Evolutionary conservation across 2,797 vertebrate genomes (phyloP), one percentile per base, ranked within the genome.

Genomic region (Lutjanus argentimaculatus): DNA sequence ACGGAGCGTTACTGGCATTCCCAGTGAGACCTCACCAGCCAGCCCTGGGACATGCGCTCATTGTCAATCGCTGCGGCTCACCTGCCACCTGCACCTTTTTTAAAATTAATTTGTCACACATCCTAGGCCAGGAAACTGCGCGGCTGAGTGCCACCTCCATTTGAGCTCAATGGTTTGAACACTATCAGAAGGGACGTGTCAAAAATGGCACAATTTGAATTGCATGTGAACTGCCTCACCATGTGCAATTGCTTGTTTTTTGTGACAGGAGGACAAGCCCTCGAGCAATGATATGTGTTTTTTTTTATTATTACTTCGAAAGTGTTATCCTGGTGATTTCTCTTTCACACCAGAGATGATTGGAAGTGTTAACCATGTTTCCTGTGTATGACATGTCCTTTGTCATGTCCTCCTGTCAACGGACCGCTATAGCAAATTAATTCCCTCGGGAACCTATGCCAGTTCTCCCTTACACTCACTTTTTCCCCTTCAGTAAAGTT

Each of bases 91-190:
- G 87, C 85, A 91, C 84, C 85, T 79, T 85, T 91, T 79, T 77
- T 52, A 77, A 86, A 88, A 92, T 86, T 58, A 84, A 92, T 94
- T 87, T 88, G 90, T 92, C 89, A 92, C 88, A 88, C 86, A 82
- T 83, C 77, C 79, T 68, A 79, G 72, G 80, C 85, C 79, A 74
- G 53, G 68, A 76, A 87, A 82, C 65, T 56, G 69, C 63, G 84
- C 76, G 48, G 80, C 77, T 76, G 72, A 80, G 72, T 83, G 84
- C 79, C 83, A 88, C 82, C 79, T 82, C 78, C 75, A 85, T 85
- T 86, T 79, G 84, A 91, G 83, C 87, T 89, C 74, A 75, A 51
- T 61, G 66, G 82, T 75, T 90, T 82, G 79, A 90, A 87, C 78
- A 67, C 71, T 78, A 91, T 92, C 86, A 87, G 79, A 84, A 58